Conservation (phyloP, 2,113 vertebrate species). For the Menura novaehollandiae region DNA sequence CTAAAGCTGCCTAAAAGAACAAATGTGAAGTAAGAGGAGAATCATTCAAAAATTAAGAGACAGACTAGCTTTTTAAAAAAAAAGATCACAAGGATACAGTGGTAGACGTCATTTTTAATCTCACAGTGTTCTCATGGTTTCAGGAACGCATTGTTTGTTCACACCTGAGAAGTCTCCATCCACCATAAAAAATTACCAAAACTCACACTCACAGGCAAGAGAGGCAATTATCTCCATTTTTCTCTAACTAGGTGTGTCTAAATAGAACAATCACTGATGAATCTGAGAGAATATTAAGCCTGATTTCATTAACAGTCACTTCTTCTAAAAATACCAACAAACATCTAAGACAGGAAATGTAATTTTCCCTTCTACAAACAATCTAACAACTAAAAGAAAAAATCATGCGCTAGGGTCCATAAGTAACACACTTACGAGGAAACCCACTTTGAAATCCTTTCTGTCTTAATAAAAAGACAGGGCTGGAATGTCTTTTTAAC, state of each 20-base stretch:
- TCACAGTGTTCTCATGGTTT: background rate
- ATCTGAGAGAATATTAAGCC: background rate
- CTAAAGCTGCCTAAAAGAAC: background rate
- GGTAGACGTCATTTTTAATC: background rate
- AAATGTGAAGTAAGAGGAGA: background rate
- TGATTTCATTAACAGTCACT: background rate
- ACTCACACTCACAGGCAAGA: background rate
- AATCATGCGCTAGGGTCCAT: background rate
- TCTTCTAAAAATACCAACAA: background rate
- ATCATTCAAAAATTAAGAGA: background rate
- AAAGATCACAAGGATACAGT: background rate
- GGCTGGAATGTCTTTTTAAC: background rate
- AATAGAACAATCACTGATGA: background rate
- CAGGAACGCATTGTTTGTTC: fast-evolving
- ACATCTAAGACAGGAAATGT: background rate
- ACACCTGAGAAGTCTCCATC: background rate
- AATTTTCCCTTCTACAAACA: background rate
- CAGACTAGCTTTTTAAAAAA: background rate
- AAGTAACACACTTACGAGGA: background rate
- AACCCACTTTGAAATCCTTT: background rate
- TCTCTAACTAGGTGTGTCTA: background rate
- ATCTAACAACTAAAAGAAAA: background rate
- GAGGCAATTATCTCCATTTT: background rate
- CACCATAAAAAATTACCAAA: background rate
- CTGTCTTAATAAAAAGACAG: background rate